Evolutionary conservation across 23 tunicate genomes (phyloP).

Genomic region (Ascidia mentula): DNA sequence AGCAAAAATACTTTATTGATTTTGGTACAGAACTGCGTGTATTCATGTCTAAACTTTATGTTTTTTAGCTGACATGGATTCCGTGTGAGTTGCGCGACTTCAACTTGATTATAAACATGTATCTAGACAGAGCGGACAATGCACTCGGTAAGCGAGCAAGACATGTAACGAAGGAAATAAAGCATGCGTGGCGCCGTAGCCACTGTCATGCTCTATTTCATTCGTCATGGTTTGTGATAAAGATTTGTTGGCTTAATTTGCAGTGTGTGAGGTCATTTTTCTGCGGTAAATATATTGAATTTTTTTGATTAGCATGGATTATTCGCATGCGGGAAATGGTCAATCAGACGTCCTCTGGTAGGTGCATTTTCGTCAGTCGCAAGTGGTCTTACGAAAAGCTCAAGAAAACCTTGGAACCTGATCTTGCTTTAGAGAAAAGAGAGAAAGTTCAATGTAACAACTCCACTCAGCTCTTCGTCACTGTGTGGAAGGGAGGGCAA

Average conservation of each 20-base stretch:
- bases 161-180: neutral
- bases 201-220: neutral
- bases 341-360: neutral
- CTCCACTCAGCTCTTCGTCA: neutral
- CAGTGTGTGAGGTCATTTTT: too few species aligned
- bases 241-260: too few species aligned
- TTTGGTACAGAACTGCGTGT: neutral
- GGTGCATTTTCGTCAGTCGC: conserved; percentile 32
- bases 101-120: conserved; percentile 49
- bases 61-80: conserved; percentile 71
- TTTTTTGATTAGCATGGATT: conserved; percentile 53
- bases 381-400: conserved; percentile 29
- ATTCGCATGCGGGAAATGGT: conserved; percentile 39
- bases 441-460: conserved; percentile 12
- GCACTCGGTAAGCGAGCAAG: conserved; percentile 47
- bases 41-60: neutral
- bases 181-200: neutral
- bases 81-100: conserved; percentile 67
- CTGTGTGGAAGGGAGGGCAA: neutral
- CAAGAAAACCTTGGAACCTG: conserved; percentile 21
- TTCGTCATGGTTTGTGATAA: too few species aligned
- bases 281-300: neutral
- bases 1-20: neutral
- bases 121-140: conserved; percentile 57
- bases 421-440: neutral